These are phyloP conservation scores for Toxostoma redivivum DNA, from an alignment of 2,113 vertebrate genomes.

Conservation along the genomic window DNA sequence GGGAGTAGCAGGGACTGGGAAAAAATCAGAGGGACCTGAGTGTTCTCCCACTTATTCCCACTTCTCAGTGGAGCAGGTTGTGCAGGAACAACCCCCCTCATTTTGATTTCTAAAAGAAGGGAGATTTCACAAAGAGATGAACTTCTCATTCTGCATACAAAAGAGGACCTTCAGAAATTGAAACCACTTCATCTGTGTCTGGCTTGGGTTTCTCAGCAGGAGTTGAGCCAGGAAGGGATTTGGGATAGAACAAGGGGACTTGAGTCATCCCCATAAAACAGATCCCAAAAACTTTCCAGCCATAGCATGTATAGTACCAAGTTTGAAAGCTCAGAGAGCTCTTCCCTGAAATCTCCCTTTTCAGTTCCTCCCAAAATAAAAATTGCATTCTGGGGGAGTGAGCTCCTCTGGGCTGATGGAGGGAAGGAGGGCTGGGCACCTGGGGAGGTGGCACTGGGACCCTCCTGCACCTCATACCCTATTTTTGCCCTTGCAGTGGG, in stretches of 20 bases:
- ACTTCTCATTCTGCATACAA: neutral
- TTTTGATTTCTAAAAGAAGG: neutral
- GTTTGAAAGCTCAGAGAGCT: neutral
- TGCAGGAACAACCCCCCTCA: neutral
- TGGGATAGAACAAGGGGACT: neutral
- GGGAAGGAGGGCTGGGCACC: neutral
- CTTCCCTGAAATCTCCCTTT: neutral
- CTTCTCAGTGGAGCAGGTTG: neutral
- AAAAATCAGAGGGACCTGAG: neutral
- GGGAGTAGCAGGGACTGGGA: neutral
- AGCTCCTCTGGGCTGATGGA: neutral
- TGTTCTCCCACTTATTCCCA: neutral
- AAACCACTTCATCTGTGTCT: neutral
- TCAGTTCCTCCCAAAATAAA: neutral
- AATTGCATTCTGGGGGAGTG: neutral
- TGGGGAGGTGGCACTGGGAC: neutral
- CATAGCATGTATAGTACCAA: rapidly evolving
- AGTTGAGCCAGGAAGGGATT: neutral
- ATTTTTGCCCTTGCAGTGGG: slow-evolving; percentile 74
- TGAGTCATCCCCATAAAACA: neutral
- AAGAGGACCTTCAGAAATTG: neutral
- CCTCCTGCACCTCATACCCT: neutral
- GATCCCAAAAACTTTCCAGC: neutral
- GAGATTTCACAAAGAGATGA: neutral
- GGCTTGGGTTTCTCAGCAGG: neutral